These are phyloP conservation scores for Geotrypetes seraphini DNA, from an alignment of 2,797 vertebrate genomes.

Conservation along the genomic window DNA sequence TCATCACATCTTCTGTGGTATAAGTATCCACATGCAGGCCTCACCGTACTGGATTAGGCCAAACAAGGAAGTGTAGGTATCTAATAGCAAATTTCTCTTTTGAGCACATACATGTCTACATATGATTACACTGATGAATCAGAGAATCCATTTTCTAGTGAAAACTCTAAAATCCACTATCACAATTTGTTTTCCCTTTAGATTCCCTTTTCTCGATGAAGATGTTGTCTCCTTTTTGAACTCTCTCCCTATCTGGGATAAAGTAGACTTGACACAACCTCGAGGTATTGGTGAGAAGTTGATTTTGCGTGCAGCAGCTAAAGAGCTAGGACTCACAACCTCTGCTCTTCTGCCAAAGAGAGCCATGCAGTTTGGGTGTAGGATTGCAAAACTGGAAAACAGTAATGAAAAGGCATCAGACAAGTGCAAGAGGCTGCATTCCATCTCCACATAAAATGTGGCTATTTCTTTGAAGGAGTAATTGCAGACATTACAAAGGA, in stretches of 20 bases:
- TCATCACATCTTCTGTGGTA: too few relatives aligned
- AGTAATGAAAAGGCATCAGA: constrained; percentile 75
- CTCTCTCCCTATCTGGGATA: constrained; percentile 71
- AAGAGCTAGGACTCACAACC: constrained; percentile 60
- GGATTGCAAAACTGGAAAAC: constrained; percentile 88
- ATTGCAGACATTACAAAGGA: too few relatives aligned
- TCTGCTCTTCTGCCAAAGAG: constrained; percentile 77
- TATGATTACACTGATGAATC: too few relatives aligned
- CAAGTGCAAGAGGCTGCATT: constrained; percentile 67
- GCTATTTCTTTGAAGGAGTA: too few relatives aligned
- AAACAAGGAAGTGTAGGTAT: too few relatives aligned
- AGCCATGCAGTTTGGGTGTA: constrained; percentile 91
- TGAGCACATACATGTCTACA: too few relatives aligned
- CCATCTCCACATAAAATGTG: not conserved
- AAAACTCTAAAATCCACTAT: too few relatives aligned
- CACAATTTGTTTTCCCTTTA: constrained; percentile 28
- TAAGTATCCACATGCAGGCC: too few relatives aligned
- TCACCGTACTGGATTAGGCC: too few relatives aligned
- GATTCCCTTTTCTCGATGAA: constrained; percentile 92
- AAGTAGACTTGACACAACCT: constrained; percentile 74
- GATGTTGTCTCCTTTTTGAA: constrained; percentile 83
- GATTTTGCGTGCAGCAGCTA: constrained; percentile 69
- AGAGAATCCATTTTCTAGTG: too few relatives aligned
- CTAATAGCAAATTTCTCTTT: too few relatives aligned
- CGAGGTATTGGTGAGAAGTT: constrained; percentile 87